These are phyloP conservation scores for Ceraclea dissimilis DNA, from an alignment of 2,888 invertebrate species.

Conservation along the genomic window DNA sequence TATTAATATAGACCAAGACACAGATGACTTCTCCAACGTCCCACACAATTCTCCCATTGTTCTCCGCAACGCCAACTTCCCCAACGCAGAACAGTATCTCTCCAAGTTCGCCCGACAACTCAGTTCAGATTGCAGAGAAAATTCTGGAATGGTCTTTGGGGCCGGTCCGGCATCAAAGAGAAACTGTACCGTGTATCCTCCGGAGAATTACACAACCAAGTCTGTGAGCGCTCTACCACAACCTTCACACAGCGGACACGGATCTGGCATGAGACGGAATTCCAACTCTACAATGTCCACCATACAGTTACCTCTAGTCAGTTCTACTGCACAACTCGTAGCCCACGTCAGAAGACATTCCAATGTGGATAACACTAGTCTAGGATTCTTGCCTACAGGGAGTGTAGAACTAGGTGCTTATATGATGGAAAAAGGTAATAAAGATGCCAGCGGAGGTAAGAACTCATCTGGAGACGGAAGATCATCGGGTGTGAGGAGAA, in stretches of 20 bases:
- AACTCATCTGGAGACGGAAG: slow-evolving; percentile 47
- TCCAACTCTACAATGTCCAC: slow-evolving; percentile 57
- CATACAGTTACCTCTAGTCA: slow-evolving; percentile 48
- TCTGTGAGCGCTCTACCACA: slow-evolving; percentile 43
- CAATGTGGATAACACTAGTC: slow-evolving; percentile 54
- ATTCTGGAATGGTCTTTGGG: slow-evolving; percentile 42
- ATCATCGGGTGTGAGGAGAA: slow-evolving; percentile 56
- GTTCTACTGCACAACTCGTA: slow-evolving; percentile 44
- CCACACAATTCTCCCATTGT: slow-evolving; percentile 40
- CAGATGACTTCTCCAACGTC: slow-evolving; percentile 45
- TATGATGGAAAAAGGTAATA: slow-evolving; percentile 45
- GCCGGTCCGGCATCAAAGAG: slow-evolving; percentile 34
- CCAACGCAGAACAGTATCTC: slow-evolving; percentile 42
- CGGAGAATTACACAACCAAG: slow-evolving; percentile 45
- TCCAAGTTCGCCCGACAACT: slow-evolving; percentile 48
- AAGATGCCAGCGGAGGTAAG: slow-evolving; percentile 41
- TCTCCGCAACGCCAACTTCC: slow-evolving; percentile 40
- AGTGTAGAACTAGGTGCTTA: slow-evolving; percentile 48
- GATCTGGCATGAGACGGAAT: slow-evolving; percentile 50
- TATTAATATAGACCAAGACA: slow-evolving; percentile 42
- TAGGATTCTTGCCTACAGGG: slow-evolving; percentile 42
- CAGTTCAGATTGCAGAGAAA: slow-evolving; percentile 48
- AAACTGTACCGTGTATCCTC: slow-evolving; percentile 39
- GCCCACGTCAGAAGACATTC: slow-evolving; percentile 53
- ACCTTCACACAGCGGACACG: slow-evolving; percentile 34